phyloP scores from a whole-genome alignment of 2,888 invertebrate genomes.

The Polydrusus tereticollis region DNA sequence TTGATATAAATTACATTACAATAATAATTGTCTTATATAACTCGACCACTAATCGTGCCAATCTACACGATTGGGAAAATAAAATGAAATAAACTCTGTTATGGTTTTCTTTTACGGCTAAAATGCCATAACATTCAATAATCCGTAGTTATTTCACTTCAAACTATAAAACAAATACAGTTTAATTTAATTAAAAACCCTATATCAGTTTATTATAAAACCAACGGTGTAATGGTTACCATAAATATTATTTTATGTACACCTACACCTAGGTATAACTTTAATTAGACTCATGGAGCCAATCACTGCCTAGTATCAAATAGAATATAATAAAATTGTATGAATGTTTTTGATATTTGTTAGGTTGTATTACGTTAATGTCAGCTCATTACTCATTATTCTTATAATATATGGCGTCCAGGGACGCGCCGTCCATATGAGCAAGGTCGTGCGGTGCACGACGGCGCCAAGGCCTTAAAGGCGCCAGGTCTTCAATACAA shows the following conservation, averaged over 20 bases:
- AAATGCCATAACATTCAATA: background rate
- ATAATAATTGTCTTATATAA: slow-evolving; percentile 11
- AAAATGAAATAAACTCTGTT: background rate
- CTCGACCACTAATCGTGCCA: background rate
- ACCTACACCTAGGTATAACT: background rate
- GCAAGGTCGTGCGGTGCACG: too few relatives aligned
- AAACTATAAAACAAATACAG: background rate
- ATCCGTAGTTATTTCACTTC: background rate
- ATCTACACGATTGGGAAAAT: background rate
- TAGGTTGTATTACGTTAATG: too few relatives aligned
- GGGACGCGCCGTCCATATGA: too few relatives aligned
- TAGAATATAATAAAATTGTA: too few relatives aligned
- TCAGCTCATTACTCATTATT: too few relatives aligned
- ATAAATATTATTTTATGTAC: background rate
- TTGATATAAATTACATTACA: slow-evolving; percentile 8
- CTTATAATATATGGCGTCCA: too few relatives aligned
- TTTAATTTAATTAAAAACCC: background rate
- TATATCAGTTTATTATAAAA: background rate
- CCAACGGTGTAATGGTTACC: background rate
- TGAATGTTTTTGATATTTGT: too few relatives aligned
- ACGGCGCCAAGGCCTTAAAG: too few relatives aligned
- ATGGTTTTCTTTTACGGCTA: background rate
- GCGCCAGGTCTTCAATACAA: too few relatives aligned
- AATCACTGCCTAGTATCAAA: too few relatives aligned
- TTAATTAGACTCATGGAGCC: too few relatives aligned